Evolutionary conservation across 2,888 invertebrate species (phyloP).

Genomic region (Melipona beecheii): DNA sequence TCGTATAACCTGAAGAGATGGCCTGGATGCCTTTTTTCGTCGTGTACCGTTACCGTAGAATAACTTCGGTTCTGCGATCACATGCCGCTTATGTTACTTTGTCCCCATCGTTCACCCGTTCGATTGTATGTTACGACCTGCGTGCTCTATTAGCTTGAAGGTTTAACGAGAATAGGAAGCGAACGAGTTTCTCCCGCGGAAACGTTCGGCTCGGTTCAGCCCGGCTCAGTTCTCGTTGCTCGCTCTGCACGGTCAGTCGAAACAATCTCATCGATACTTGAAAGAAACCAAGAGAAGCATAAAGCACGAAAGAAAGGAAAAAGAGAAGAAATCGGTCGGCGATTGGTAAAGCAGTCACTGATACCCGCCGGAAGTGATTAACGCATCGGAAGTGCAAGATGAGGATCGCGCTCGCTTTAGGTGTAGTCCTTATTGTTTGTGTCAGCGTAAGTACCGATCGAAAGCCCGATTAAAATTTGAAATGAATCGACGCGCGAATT

Average conservation of each 20-base stretch:
- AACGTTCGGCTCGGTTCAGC: background rate
- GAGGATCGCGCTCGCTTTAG: slow-evolving; percentile 60
- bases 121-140: slow-evolving; percentile 46
- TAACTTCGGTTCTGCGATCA: slow-evolving; percentile 71
- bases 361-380: slow-evolving; percentile 41
- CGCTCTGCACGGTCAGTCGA: slow-evolving; percentile 46
- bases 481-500: background rate
- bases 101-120: slow-evolving; percentile 57
- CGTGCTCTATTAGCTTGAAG: slow-evolving; percentile 41
- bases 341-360: background rate
- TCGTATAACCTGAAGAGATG: slow-evolving; percentile 60
- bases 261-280: slow-evolving; percentile 15
- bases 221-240: slow-evolving; percentile 39
- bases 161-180: slow-evolving; percentile 32
- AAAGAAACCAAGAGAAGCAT: background rate
- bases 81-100: slow-evolving; percentile 60
- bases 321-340: background rate
- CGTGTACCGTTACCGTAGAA: slow-evolving; percentile 77
- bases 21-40: slow-evolving; percentile 81
- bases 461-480: slow-evolving; percentile 9
- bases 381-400: slow-evolving; percentile 54
- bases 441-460: slow-evolving; percentile 66
- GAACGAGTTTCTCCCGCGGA: slow-evolving; percentile 18
- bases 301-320: background rate
- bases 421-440: slow-evolving; percentile 62